Percentiles rank a stretch among this genome's conserved stretches.
Evolutionary conservation across 2,113 vertebrate genomes (phyloP).

Genomic region (Meriones unguiculatus): DNA sequence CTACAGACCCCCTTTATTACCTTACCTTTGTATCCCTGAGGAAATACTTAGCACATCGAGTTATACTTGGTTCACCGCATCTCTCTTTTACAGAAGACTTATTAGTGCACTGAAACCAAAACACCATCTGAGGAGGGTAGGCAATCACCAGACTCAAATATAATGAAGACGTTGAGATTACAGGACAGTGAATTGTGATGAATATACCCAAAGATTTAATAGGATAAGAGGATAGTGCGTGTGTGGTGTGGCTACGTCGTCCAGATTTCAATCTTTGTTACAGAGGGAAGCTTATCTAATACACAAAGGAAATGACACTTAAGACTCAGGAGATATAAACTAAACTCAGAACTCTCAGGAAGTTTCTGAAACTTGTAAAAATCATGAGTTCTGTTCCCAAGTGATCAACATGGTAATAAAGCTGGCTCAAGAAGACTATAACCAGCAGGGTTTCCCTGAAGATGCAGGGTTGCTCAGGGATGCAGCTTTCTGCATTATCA

Average conservation of each 20-base stretch:
- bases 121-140: background rate
- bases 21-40: background rate
- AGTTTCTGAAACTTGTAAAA: background rate
- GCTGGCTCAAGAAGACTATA: background rate
- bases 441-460: background rate
- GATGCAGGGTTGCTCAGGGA: background rate
- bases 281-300: background rate
- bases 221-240: background rate
- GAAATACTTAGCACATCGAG: background rate
- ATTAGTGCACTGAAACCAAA: background rate
- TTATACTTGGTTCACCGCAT: background rate
- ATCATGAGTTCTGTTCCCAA: background rate
- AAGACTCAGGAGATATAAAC: background rate
- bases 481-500: background rate
- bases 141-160: background rate
- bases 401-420: background rate
- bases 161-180: background rate
- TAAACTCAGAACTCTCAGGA: no score
- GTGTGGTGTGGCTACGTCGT: background rate
- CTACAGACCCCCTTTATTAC: rapidly evolving
- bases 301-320: background rate
- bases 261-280: background rate
- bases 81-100: background rate
- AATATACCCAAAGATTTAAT: background rate
- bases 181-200: background rate